phyloP scores from a whole-genome alignment of 1,140 invertebrate species.

The Drosophila subobscura region DNA sequence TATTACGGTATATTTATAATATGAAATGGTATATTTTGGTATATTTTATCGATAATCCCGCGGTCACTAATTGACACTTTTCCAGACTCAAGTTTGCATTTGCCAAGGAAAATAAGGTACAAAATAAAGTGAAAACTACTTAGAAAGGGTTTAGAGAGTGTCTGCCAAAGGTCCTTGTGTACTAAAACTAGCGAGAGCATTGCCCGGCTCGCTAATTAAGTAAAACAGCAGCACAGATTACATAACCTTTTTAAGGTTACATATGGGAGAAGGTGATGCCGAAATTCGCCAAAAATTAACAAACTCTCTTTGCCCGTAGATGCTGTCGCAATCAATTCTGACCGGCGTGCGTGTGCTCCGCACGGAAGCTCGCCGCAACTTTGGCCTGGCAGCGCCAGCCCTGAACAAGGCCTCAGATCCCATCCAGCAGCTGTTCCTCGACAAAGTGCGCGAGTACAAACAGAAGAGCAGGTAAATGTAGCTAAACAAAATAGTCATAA shows the following conservation, averaged over 20 bases:
- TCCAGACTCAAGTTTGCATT: too few relatives aligned
- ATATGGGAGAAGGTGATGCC: slow-evolving; percentile 9
- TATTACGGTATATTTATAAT: too few relatives aligned
- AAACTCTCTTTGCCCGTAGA: slow-evolving; percentile 62
- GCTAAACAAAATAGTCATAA: not conserved
- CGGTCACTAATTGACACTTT: too few relatives aligned
- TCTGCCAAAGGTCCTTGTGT: too few relatives aligned
- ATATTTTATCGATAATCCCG: too few relatives aligned
- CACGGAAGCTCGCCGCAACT: slow-evolving; percentile 85
- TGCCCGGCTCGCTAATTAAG: not conserved
- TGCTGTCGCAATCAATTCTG: slow-evolving; percentile 79
- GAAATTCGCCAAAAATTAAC: not conserved
- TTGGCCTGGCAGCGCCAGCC: slow-evolving; percentile 88
- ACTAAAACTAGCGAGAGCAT: too few relatives aligned
- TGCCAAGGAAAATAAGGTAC: too few relatives aligned
- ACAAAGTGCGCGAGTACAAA: slow-evolving; percentile 96
- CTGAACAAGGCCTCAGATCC: slow-evolving; percentile 92
- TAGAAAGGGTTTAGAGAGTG: too few relatives aligned
- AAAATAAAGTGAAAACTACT: too few relatives aligned
- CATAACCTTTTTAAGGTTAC: slow-evolving; percentile 83
- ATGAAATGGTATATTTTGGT: too few relatives aligned
- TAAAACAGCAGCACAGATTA: slow-evolving; percentile 41
- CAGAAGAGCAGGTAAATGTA: slow-evolving; percentile 74
- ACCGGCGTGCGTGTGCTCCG: slow-evolving; percentile 69
- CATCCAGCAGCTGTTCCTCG: slow-evolving; percentile 96